A percentile compares a stretch with the other conserved stretches of the same genome.
phyloP scores from a whole-genome alignment of 1,140 invertebrate genomes.

The Aricia agestis region DNA sequence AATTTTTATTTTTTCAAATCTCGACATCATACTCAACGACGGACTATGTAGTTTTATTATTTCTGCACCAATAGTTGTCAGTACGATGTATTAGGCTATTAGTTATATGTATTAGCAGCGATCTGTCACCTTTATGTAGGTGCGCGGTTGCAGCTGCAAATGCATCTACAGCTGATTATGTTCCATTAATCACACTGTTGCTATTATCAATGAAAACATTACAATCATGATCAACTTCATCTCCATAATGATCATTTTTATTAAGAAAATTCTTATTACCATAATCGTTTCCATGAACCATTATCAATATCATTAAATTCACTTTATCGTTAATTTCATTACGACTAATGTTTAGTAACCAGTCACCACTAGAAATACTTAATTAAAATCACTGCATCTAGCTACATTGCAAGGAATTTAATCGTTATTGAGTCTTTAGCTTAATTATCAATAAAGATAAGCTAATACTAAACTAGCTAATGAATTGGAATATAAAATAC shows the following conservation, averaged over 20 bases:
- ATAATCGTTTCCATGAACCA: background rate
- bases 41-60: background rate
- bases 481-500: constrained; percentile 34
- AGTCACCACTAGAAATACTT: background rate
- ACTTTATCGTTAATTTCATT: background rate
- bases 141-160: background rate
- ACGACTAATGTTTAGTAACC: background rate
- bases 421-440: background rate
- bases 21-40: too few relatives aligned
- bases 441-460: constrained; percentile 11
- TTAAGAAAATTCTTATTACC: background rate
- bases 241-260: background rate
- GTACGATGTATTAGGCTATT: background rate
- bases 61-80: background rate
- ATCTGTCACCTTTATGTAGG: background rate
- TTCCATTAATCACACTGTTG: background rate
- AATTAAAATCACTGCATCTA: background rate
- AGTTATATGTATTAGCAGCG: background rate
- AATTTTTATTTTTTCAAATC: too few relatives aligned
- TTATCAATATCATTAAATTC: background rate
- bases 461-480: constrained; percentile 27
- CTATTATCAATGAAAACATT: background rate
- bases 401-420: background rate
- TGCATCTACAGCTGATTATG: background rate
- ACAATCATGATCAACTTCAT: background rate